Base-by-base conservation (phyloP, 1,140 invertebrate genomes). In the Diabrotica virgifera region DNA sequence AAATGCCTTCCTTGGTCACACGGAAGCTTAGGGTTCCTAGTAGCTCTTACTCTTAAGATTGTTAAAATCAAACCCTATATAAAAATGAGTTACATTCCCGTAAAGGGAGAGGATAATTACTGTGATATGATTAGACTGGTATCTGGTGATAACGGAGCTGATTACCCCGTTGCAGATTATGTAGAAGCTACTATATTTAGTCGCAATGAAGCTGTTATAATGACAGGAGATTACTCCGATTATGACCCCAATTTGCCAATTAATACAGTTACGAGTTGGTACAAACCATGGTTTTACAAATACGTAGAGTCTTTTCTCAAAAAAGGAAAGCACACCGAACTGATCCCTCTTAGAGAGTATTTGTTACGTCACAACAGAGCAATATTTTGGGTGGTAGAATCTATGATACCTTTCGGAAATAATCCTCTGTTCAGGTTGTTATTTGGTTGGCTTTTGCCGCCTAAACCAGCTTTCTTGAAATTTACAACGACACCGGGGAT, bases 241-340 rank as follows among this genome's bases (percentile, higher is more conserved):
- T 75, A 76, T 52, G 68, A 73, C 38, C 40, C 67, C 6, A 69
- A 66, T 36, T 54, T 75, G 6, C 57, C 81, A 72, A 75, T 85
- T 12, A 85, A 85, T 68, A 68, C 80, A 52, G 66, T 85, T 8
- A 75, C 81, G 8, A 70, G 67, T 13, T 85, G 83, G 81, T 84
- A 83, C 72, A 85, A 85, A 69, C 84, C 84, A 6, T 85, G 86
- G 86, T 89, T 88, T 73, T 89, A 85, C 75, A 86, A 85, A 67
- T 85, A 89, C 73, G 84, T 84, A 0, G 82, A 87, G 70, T 73
- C 68, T 2, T 85, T 84, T 63, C 65, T 84, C 37, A 69, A 69
- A n/a, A 79, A 72, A 68, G 81, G 78, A 6, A 70, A 77, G 64
- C 74, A 74, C 37, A 80, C 82, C 53, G 84, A 85, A 72, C 82